A percentile compares a stretch with the other conserved stretches of the same genome.
Evolutionary conservation across 2,797 vertebrate species (phyloP).

Genomic region (Limosa lapponica): DNA sequence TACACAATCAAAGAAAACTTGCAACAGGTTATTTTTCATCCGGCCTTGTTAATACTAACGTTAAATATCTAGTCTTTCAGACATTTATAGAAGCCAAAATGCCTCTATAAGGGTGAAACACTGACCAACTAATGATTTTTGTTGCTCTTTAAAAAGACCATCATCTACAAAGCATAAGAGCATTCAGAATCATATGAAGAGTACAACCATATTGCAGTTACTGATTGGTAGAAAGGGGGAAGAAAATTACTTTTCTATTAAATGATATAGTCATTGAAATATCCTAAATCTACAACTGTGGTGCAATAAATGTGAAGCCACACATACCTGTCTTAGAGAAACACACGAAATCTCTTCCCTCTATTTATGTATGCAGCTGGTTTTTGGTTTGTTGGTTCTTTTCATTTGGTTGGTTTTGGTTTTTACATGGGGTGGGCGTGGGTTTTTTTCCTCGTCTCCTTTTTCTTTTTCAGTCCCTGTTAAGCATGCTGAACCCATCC

Average conservation of each 20-base stretch:
- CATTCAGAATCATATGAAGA: neutral
- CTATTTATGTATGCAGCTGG: neutral
- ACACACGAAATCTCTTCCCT: neutral
- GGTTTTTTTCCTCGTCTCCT: rapidly evolving
- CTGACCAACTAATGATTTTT: neutral
- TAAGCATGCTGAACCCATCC: neutral
- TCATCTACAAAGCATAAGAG: neutral
- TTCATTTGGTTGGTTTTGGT: neutral
- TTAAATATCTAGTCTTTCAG: neutral
- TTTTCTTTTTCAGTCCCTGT: neutral
- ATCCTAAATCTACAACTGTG: neutral
- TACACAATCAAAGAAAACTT: neutral
- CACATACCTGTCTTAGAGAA: neutral
- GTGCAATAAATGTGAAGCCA: neutral
- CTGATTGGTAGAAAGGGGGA: neutral
- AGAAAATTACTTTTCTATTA: neutral
- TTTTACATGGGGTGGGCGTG: rapidly evolving
- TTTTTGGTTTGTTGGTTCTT: neutral
- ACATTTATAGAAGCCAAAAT: neutral
- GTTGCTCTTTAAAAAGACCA: neutral
- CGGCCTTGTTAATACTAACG: neutral
- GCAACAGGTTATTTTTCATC: neutral
- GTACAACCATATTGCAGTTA: neutral
- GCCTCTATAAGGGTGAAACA: neutral
- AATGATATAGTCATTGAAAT: neutral